Conservation (phyloP, 2,113 vertebrate species). For the Caranx ignobilis region DNA sequence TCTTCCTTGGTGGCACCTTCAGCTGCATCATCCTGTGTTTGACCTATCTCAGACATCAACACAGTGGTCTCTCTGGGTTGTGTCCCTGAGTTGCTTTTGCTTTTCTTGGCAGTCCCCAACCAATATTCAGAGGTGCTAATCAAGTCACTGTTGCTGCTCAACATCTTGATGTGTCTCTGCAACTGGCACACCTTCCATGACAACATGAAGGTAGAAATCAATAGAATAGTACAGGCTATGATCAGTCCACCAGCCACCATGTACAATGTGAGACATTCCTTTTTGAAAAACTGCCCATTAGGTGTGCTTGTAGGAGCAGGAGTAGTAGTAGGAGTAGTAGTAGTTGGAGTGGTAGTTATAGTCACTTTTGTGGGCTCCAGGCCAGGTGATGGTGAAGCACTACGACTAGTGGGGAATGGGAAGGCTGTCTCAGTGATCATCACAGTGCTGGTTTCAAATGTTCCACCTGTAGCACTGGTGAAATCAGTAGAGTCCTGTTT, state of each 20-base stretch:
- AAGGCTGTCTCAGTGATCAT: background rate
- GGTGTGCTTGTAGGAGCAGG: too few relatives aligned
- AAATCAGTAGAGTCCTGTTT: too few relatives aligned
- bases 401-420: fast-evolving
- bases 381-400: background rate
- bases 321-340: too few relatives aligned
- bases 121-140: conserved; percentile 42
- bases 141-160: conserved; percentile 38
- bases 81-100: conserved; percentile 2
- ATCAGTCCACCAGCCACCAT: conserved; percentile 48
- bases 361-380: background rate
- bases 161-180: conserved; percentile 24
- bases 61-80: conserved; percentile 47
- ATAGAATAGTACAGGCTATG: conserved; percentile 16
- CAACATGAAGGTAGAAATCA: conserved; percentile 33
- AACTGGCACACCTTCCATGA: conserved; percentile 53
- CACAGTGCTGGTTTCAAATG: background rate
- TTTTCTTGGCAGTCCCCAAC: background rate
- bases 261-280: fast-evolving
- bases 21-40: conserved; percentile 19
- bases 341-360: background rate
- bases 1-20: conserved; percentile 25
- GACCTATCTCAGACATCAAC: conserved; percentile 41
- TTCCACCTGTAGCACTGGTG: too few relatives aligned
- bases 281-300: fast-evolving